Evolutionary conservation across 1,140 invertebrate species (phyloP).

Genomic region (Cyphomyrmex costatus): DNA sequence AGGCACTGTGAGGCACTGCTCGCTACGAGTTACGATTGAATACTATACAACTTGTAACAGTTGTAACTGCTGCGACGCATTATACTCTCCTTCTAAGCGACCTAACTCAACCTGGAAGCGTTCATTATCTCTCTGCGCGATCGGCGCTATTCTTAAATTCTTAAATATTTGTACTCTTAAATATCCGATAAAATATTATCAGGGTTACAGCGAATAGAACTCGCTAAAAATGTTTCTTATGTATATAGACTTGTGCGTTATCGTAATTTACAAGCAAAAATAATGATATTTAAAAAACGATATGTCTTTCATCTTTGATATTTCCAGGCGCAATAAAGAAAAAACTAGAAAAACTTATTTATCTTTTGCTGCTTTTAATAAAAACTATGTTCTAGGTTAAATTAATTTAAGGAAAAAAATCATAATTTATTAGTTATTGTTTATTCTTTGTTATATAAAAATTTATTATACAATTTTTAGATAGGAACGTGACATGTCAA

Average conservation of each 20-base stretch:
- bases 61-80: background rate
- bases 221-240: background rate
- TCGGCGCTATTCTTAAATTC: background rate
- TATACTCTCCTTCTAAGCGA: background rate
- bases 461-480: too few species aligned
- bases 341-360: background rate
- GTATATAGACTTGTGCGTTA: background rate
- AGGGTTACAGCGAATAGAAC: background rate
- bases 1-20: background rate
- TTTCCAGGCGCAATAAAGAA: background rate
- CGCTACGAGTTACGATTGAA: background rate
- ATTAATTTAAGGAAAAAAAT: background rate
- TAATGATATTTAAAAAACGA: background rate
- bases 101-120: background rate
- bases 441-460: too few species aligned
- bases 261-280: background rate
- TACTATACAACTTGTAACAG: background rate
- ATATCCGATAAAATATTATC: slow-evolving; percentile 26
- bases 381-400: background rate
- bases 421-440: too few species aligned
- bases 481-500: too few species aligned
- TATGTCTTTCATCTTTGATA: background rate
- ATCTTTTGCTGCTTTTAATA: background rate
- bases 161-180: background rate
- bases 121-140: background rate